A percentile compares a stretch with the other conserved stretches of the same genome.
Evolutionary conservation across 2,888 invertebrate genomes (phyloP).

Genomic region (Saturnia pavonia): DNA sequence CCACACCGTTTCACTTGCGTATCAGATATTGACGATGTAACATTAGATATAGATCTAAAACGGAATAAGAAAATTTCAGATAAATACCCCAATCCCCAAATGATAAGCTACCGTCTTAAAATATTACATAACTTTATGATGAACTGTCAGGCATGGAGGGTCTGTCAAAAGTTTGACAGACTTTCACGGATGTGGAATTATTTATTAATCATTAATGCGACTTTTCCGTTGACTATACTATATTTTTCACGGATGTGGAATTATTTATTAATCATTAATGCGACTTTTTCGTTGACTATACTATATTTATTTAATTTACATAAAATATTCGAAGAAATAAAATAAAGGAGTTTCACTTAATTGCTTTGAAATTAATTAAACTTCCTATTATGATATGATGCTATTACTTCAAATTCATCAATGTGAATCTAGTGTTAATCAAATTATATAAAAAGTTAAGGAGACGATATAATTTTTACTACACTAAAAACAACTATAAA

Average conservation of each 20-base stretch:
- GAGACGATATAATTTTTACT: neutral
- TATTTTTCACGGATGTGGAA: neutral
- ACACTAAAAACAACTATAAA: neutral
- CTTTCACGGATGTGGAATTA: neutral
- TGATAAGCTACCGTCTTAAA: neutral
- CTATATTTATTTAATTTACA: neutral
- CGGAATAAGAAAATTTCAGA: neutral
- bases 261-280: neutral
- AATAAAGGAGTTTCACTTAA: neutral
- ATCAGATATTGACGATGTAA: constrained; percentile 36
- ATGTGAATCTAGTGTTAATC: neutral
- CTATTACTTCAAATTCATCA: neutral
- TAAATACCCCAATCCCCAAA: neutral
- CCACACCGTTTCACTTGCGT: constrained; percentile 24
- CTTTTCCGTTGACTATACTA: neutral
- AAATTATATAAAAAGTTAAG: neutral
- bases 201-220: neutral
- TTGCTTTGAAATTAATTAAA: neutral
- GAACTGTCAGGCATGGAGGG: neutral
- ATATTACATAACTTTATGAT: neutral
- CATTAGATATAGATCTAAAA: constrained; percentile 22
- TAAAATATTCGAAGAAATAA: neutral
- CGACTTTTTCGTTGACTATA: neutral
- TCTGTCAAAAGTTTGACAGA: neutral
- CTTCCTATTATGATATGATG: neutral